Evolutionary conservation across 2,888 invertebrate species (phyloP).

Genomic region (Tanytarsus gracilentus): DNA sequence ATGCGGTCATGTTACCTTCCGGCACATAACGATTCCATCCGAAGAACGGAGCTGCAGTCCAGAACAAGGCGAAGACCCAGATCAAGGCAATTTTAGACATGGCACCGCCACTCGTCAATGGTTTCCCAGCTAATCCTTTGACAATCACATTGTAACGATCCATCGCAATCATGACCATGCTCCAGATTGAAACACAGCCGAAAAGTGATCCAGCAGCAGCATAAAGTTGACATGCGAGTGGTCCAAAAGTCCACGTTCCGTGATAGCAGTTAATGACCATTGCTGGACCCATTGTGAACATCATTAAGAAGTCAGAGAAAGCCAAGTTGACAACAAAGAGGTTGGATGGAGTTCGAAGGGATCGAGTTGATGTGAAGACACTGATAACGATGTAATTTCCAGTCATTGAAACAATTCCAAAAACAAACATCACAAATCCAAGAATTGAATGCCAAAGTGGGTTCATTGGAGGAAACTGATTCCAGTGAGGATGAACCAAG

Average conservation of each 20-base stretch:
- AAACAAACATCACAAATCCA: slow-evolving; percentile 51
- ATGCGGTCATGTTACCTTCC: slow-evolving; percentile 51
- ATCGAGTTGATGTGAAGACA: slow-evolving; percentile 42
- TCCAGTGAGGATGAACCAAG: slow-evolving; percentile 51
- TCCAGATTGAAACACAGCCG: slow-evolving; percentile 51
- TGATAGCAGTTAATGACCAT: slow-evolving; percentile 41
- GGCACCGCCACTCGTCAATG: slow-evolving; percentile 44
- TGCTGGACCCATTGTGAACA: slow-evolving; percentile 67
- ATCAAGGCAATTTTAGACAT: slow-evolving; percentile 43
- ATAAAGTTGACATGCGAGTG: slow-evolving; percentile 48
- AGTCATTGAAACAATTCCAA: slow-evolving; percentile 44
- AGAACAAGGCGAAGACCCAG: slow-evolving; percentile 45
- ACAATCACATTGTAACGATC: slow-evolving; percentile 53
- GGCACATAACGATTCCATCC: slow-evolving; percentile 52
- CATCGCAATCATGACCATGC: slow-evolving; percentile 48
- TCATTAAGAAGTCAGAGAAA: slow-evolving; percentile 84
- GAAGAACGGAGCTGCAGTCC: slow-evolving; percentile 47
- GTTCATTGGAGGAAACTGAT: slow-evolving; percentile 50
- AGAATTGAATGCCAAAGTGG: slow-evolving; percentile 54
- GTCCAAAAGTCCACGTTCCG: slow-evolving; percentile 33
- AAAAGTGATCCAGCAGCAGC: slow-evolving; percentile 50
- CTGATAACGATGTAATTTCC: slow-evolving; percentile 43
- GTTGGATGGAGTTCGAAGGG: slow-evolving; percentile 79
- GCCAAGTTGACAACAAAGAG: slow-evolving; percentile 85
- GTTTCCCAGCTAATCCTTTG: slow-evolving; percentile 46